phyloP scores from a whole-genome alignment of 2,113 vertebrate species.

The Cephalopterus ornatus region DNA sequence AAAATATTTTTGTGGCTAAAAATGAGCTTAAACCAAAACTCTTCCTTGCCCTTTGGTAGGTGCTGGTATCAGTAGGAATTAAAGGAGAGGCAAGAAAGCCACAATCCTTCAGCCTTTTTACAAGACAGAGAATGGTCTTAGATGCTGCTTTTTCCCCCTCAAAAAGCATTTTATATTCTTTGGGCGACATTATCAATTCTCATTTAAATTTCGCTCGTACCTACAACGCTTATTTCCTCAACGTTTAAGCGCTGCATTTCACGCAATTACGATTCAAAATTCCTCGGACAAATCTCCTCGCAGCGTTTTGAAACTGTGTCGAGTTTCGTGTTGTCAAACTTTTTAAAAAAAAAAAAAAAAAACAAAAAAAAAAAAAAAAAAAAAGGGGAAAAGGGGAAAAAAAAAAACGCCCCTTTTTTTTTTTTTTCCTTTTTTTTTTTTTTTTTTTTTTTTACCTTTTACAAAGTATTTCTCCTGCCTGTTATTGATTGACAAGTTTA shows the following conservation, averaged over 20 bases:
- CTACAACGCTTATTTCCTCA: not conserved
- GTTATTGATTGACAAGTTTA: conserved; percentile 61
- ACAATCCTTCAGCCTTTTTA: not conserved
- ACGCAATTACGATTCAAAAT: not conserved
- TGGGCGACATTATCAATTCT: not conserved
- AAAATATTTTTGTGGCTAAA: not conserved
- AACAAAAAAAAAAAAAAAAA: no score
- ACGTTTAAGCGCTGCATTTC: not conserved
- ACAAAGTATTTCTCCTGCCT: conserved; percentile 44
- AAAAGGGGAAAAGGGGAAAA: no score
- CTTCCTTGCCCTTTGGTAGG: not conserved
- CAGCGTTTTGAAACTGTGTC: not conserved
- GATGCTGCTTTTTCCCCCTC: not conserved
- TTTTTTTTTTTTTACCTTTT: not conserved
- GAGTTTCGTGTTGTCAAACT: not conserved
- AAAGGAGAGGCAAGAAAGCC: not conserved
- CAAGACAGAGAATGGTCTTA: not conserved
- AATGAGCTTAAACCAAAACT: not conserved
- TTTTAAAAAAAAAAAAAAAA: not conserved
- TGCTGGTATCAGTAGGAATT: not conserved
- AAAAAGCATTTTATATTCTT: not conserved
- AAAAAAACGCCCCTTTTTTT: no score
- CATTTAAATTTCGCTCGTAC: not conserved
- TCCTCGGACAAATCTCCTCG: not conserved
- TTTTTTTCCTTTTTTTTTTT: not conserved